Base-by-base conservation (phyloP, 2,113 vertebrate genomes). In the Nipponia nippon region DNA sequence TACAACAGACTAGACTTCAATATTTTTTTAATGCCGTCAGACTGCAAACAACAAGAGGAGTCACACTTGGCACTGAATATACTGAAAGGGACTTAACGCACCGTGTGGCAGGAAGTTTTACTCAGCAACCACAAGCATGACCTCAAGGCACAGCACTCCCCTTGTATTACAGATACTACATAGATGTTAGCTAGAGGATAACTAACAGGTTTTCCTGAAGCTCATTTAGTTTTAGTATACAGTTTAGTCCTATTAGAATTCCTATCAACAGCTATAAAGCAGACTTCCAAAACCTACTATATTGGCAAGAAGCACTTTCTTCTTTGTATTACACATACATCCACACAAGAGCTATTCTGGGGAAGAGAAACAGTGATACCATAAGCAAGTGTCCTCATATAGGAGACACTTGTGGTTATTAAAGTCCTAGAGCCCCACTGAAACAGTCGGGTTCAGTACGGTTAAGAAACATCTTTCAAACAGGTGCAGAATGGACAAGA, bases 401-500 rank as follows among this genome's bases (percentile, higher is more conserved):
- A 69, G 46, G 44, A 92, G 30, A 32, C 3, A 2, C 11, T 34
- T 50, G 20, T 46, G 42, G 17, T 63, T 59, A 58, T 27, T 52
- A 42, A 42, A 19, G 4, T 67, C 52, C 34, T 46, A 32, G 26
- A 84, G 59, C 49, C 49, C 84, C 79, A 38, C 23, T 25, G 34
- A 26, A 89, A 36, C 40, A 85, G 47, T 34, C 30, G 9, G 42
- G 22, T 71, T 49, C 56, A 80, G 72, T 63, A 40, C 1, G 67
- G 46, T 83, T 70, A 80, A 96, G 63, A 66, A 93, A 61, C 40
- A 15, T 19, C 42, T 22, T 66, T 61, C 52, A 76, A 77, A 47
- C 53, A 95, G 92, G 90, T 63, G 86, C 77, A 92, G 80, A 91
- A 63, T 1, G 2, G 70, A 80, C 83, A 87, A 90, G 73, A 98